A percentile compares a stretch with the other conserved stretches of the same genome.
Conservation (phyloP, 2,113 vertebrate species). For the Platanista minor region DNA sequence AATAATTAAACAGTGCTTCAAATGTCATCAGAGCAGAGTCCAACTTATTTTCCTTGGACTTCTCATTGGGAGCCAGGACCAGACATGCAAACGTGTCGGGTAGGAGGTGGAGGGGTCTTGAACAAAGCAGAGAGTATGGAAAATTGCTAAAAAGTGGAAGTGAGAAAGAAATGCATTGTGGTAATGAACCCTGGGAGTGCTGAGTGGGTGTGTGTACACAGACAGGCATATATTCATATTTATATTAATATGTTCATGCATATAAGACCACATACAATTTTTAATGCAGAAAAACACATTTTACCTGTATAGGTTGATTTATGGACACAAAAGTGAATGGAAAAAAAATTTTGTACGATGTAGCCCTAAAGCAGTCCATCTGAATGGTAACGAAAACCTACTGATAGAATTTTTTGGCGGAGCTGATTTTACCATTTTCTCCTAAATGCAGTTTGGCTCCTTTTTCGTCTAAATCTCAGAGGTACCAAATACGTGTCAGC, state of each 20-base stretch:
- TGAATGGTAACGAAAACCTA: constrained; percentile 72
- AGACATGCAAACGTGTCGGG: neutral
- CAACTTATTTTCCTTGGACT: neutral
- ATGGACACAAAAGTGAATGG: constrained; percentile 61
- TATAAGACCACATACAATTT: neutral
- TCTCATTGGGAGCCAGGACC: neutral
- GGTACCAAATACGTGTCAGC: neutral
- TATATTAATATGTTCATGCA: neutral
- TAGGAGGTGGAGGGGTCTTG: neutral
- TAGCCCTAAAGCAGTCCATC: constrained; percentile 63
- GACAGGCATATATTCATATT: neutral
- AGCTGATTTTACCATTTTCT: constrained; percentile 58
- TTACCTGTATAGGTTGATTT: constrained; percentile 58
- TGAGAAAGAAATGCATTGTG: neutral
- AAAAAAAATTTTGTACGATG: constrained; percentile 42
- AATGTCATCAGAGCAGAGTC: neutral
- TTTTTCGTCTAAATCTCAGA: constrained; percentile 24
- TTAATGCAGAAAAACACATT: neutral
- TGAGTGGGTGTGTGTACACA: neutral
- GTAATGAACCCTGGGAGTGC: neutral
- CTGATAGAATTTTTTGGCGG: constrained; percentile 33
- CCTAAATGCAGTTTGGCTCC: constrained; percentile 37
- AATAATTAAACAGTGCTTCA: neutral
- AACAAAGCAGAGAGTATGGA: neutral
- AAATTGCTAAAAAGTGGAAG: neutral